Conservation (phyloP, 2,888 invertebrate species). For the Stegophylla sp. region DNA sequence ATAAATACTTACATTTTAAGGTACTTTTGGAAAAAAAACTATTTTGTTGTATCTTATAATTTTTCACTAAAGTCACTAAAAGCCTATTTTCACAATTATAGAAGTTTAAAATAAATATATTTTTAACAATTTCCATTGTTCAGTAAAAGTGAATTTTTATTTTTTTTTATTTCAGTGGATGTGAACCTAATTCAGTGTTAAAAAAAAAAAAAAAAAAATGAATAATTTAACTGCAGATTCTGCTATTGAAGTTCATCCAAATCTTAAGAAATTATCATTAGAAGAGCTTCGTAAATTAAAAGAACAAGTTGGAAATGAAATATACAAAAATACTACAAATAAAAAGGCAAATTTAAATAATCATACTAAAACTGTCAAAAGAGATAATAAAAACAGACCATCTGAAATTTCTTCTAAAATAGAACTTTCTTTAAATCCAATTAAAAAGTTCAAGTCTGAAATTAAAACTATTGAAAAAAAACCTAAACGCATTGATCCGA, state of each 20-base stretch:
- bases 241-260: constrained; percentile 27
- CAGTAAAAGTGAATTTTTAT: constrained; percentile 33
- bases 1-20: no score
- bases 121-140: constrained; percentile 15
- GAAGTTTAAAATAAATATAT: background rate
- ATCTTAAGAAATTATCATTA: constrained; percentile 55
- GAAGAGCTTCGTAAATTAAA: constrained; percentile 54
- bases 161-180: constrained; percentile 60
- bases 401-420: constrained; percentile 51
- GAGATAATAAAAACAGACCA: constrained; percentile 51
- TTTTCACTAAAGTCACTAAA: no score
- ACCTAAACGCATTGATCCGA: constrained; percentile 40
- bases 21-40: no score
- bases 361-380: background rate
- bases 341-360: background rate
- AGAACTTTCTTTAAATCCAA: constrained; percentile 10
- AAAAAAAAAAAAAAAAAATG: constrained; percentile 45
- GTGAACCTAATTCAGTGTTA: constrained; percentile 35
- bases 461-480: constrained; percentile 14
- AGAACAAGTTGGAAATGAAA: constrained; percentile 32
- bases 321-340: background rate
- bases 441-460: constrained; percentile 15
- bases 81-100: no score
- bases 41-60: no score
- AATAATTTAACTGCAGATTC: constrained; percentile 43